Base-by-base conservation (phyloP, 2,797 vertebrate species). In the Chiloscyllium punctatum region DNA sequence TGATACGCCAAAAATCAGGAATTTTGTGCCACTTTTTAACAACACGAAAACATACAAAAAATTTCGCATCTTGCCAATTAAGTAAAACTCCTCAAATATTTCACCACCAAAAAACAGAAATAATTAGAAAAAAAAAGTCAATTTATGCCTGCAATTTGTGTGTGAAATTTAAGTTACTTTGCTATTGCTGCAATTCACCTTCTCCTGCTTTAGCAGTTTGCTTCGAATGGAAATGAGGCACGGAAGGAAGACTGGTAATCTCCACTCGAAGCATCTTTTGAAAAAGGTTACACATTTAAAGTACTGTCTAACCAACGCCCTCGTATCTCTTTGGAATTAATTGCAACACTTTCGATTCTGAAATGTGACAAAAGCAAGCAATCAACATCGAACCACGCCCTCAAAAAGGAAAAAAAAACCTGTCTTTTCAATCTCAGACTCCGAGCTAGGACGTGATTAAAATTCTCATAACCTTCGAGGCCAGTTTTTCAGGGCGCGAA, bases 231-330 rank as follows among this genome's bases (percentile, higher is more conserved):
- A 71, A 42, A n/a, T 18, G 18, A 92, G 94, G 72, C 68, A 42
- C 2, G n/a, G 42, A 30, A 92, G 88, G 9, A 62, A 11, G 33
- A 91, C n/a, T 42, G 48, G 13, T 66, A 33, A 91, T 91, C 88
- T 57, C 25, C 53, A 91, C 57, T n/a, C 62, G 9, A 72, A 4
- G 37, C 42, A 53, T 74, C 62, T 68, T 71, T 48, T 72, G 53
- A 95, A 95, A 95, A 74, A 25, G n/a, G 51, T 95, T 95, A 53
- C 94, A 94, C 92, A 53, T 94, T 94, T 53, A 27, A 74, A 91
- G 57, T 68, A 68, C 37, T 62, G 25, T 74, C 72, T 30, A 94
- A 74, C 69, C 94, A 72, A 74, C 42, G 15, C 42, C 16, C 42
- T 30, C 71, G 53, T 66, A 27, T 77, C 33, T 69, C 90, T 92